Conservation (phyloP, 1,140 invertebrate genomes). For the Meloidogyne exigua region DNA sequence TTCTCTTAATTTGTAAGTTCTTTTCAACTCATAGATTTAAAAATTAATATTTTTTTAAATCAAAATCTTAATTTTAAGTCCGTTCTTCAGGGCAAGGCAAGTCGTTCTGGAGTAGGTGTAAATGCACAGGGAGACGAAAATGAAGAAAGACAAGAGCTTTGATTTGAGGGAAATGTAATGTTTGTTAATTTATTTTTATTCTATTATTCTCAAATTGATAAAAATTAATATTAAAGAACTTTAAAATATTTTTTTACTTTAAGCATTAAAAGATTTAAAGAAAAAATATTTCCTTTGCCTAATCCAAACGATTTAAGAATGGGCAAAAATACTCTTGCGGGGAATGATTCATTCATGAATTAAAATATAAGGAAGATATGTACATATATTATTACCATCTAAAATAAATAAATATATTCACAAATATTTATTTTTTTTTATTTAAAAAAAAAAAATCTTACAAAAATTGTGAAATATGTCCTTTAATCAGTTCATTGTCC, state of each 20-base stretch:
- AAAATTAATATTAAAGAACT: background rate
- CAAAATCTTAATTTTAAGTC: background rate
- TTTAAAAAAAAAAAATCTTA: too few species aligned
- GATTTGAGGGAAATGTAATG: background rate
- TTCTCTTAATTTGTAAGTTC: too few species aligned
- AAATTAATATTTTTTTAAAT: background rate
- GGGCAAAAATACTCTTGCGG: background rate
- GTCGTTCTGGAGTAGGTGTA: background rate
- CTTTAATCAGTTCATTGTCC: background rate
- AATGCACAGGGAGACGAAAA: background rate
- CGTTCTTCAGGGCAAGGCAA: background rate
- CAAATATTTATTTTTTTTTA: too few species aligned
- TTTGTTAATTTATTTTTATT: background rate
- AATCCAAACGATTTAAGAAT: background rate
- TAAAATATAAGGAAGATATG: too few species aligned
- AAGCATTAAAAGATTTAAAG: background rate
- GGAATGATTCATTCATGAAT: background rate
- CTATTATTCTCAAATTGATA: background rate
- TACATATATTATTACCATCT: too few species aligned
- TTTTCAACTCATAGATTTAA: too few species aligned
- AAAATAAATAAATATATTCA: too few species aligned
- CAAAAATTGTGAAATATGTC: background rate
- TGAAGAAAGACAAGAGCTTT: constrained; percentile 18
- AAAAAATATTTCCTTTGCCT: background rate
- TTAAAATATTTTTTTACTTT: background rate